Base-by-base conservation (phyloP, 2,888 invertebrate species). In the Netelia melanura region DNA sequence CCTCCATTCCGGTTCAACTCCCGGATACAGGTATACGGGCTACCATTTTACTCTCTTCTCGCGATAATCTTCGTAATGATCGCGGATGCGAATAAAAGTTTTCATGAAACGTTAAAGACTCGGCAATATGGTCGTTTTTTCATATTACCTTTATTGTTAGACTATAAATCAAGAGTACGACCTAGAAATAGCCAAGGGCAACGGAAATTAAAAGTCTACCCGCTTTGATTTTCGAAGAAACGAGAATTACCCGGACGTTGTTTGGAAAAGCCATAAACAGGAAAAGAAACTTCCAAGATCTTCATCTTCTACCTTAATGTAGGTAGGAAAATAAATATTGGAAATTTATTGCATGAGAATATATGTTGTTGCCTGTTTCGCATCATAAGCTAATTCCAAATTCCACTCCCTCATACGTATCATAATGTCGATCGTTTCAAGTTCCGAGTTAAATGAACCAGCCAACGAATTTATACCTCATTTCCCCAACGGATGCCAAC, bases 401-500 rank as follows among this genome's bases (percentile, higher is more conserved):
- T 38, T 58, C 10, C 30, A 71, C 56, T 25, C 21, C 14, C 38
- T 25, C 17, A 56, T 52, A 56, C 38, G 14, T 58, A 61, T 67
- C 9, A 21, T 21, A 58, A 30, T 25, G 68, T 78, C 61, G 67
- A 77, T 77, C 67, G 67, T 14, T 11, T 65, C 38, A 25, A 23
- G 6, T 54, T 65, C 2, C 52, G 17, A 56, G 43, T n/a, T 58
- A 56, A 58, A 17, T 3, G 54, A 67, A 56, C 58, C 17, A 21
- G 56, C 21, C 76, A 67, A 77, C 21, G 67, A 67, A 77, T 77
- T 43, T 77, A 77, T 67, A 67, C 23, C 23, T 56, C 54, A 67
- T 77, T 77, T 77, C 67, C 67, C 56, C 23, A 43, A 77, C 76
- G 67, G 67, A 67, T 67, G 56, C 30, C 61, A 58, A 70, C 68